Conservation (phyloP, 2,888 invertebrate genomes). For the Lochmaea capreae region DNA sequence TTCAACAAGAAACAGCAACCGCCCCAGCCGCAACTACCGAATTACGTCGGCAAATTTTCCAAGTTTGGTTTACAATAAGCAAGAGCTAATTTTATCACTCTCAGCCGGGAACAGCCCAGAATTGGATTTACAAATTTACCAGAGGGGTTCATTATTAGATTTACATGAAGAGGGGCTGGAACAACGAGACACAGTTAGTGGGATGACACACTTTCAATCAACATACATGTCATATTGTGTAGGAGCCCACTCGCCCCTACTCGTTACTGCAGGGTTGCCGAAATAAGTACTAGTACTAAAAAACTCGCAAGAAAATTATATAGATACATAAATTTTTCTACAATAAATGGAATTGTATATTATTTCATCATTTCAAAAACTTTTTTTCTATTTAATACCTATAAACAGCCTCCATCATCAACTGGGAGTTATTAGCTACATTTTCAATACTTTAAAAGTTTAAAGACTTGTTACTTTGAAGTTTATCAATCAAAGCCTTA, state of each 20-base stretch:
- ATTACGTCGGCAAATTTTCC: slow-evolving; percentile 67
- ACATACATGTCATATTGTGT: slow-evolving; percentile 58
- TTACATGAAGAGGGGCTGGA: slow-evolving; percentile 63
- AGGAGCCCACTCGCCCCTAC: slow-evolving; percentile 10
- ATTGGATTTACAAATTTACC: slow-evolving; percentile 68
- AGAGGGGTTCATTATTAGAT: slow-evolving; percentile 66
- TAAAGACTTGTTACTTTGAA: too few relatives aligned
- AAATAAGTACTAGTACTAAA: neutral
- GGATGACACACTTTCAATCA: slow-evolving; percentile 64
- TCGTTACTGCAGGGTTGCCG: slow-evolving; percentile 6
- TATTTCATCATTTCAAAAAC: too few relatives aligned
- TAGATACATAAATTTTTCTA: too few relatives aligned
- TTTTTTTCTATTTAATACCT: too few relatives aligned
- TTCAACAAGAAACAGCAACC: slow-evolving; percentile 28
- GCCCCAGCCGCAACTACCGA: slow-evolving; percentile 63
- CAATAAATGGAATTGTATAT: too few relatives aligned
- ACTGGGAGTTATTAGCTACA: too few relatives aligned
- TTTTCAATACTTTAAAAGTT: too few relatives aligned
- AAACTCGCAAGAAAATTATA: neutral
- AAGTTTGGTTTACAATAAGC: slow-evolving; percentile 70
- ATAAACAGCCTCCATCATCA: too few relatives aligned
- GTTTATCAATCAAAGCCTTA: too few relatives aligned
- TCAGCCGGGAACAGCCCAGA: slow-evolving; percentile 63
- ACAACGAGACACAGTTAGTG: slow-evolving; percentile 56
- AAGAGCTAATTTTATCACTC: slow-evolving; percentile 68